Conservation (phyloP, 2,113 vertebrate species). For the Perognathus longimembris region DNA sequence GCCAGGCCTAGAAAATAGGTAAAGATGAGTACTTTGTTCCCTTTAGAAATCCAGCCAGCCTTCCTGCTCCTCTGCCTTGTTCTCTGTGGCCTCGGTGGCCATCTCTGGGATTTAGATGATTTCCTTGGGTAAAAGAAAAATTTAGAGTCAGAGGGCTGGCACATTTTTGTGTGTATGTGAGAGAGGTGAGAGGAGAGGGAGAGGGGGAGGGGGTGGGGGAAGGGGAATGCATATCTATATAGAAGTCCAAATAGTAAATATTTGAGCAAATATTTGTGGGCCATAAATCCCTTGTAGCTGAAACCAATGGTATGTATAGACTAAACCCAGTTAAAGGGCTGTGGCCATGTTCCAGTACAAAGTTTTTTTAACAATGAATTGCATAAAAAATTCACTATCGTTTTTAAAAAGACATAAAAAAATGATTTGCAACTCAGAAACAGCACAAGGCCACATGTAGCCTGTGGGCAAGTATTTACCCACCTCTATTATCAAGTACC, state of each 20-base stretch:
- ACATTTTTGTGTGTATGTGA: not conserved
- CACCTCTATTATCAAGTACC: too few relatives aligned
- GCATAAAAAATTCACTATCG: not conserved
- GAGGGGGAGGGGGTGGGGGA: too few relatives aligned
- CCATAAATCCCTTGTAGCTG: not conserved
- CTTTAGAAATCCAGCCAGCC: not conserved
- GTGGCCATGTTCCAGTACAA: not conserved
- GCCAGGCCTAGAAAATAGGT: not conserved
- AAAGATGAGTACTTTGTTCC: not conserved
- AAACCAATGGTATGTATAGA: not conserved
- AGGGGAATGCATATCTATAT: too few relatives aligned
- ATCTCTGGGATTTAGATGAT: not conserved
- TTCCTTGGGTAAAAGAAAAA: not conserved
- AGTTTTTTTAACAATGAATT: slow-evolving; percentile 12
- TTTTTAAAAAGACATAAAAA: not conserved
- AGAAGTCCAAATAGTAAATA: not conserved
- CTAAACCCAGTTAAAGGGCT: not conserved
- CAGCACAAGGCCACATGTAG: not conserved
- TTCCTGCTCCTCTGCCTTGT: not conserved
- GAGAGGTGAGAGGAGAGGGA: too few relatives aligned
- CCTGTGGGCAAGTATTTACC: not conserved
- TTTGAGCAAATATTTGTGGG: not conserved
- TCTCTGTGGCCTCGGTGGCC: not conserved
- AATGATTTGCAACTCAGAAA: not conserved
- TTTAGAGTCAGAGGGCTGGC: not conserved